Evolutionary conservation across 2,888 invertebrate species (phyloP), one percentile per base, ranked within the genome.

Genomic region (Drosophila kokeensis): DNA sequence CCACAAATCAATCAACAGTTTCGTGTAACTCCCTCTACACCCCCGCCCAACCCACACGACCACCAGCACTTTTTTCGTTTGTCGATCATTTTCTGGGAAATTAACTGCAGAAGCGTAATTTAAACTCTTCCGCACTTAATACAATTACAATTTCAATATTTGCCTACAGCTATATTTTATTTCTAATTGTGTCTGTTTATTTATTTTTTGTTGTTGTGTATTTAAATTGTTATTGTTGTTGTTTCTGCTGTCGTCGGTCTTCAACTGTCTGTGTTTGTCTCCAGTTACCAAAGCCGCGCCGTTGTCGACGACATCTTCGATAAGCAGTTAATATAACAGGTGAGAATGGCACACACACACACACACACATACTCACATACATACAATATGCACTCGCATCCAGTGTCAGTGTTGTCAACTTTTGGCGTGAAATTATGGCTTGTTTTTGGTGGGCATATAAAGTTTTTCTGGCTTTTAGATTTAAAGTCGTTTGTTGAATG

Each of bases 1-100:
- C 91, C 91, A 68, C 90, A 91, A 90, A 69, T 84, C 90, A 90
- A 90, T 90, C 91, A 87, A 78, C 73, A 69, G 30, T 65, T 48
- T 54, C 57, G 60, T 64, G 57, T 21, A 29, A 30, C 13, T 21
- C 18, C 13, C 58, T 2, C 55, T 6, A 32, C 30, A 32, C 2
- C 13, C 30, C 11, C 10, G n/a, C 11, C 8, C 27, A 2, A 6
- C 11, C 15, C 13, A 4, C 1, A 10, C 32, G 21, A 4, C n/a
- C 36, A 13, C 1, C 29, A 11, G 7, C 30, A 2, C 6, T 7
- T 34, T 24, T 10, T 18, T 18, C 18, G 38, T 49, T 64, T 55
- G 45, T 29, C 36, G 59, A 32, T 50, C 59, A 36, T 45, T 58
- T 53, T 53, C 60, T 53, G 60, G 61, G 8, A 42, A 58, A 76